These are phyloP conservation scores for Eulemur rubriventer DNA, from an alignment of 2,797 vertebrate genomes.

Conservation along the genomic window DNA sequence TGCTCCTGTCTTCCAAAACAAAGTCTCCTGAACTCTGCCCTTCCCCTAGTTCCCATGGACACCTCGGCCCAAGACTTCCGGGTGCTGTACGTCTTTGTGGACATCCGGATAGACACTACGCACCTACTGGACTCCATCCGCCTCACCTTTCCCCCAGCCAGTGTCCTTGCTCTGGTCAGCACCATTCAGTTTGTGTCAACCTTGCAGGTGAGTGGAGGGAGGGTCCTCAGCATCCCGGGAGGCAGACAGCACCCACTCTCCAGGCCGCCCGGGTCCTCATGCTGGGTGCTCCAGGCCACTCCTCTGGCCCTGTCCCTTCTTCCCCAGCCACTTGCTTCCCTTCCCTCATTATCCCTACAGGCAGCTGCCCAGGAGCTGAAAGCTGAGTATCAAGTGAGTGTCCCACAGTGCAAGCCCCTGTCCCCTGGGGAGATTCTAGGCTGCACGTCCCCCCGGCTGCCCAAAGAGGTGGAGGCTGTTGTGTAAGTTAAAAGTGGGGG, in stretches of 20 bases:
- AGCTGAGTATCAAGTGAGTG: slow-evolving; percentile 90
- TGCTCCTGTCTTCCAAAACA: neutral
- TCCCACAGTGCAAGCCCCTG: slow-evolving; percentile 97
- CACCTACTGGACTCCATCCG: slow-evolving; percentile 96
- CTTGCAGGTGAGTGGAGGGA: slow-evolving; percentile 90
- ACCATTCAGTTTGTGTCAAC: slow-evolving; percentile 98
- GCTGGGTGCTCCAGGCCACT: neutral
- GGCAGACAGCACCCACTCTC: neutral
- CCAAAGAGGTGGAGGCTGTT: slow-evolving; percentile 89
- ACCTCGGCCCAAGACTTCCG: slow-evolving; percentile 90
- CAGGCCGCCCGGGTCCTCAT: slow-evolving; percentile 65
- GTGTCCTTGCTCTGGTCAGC: slow-evolving; percentile 95
- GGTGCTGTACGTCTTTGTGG: slow-evolving; percentile 98
- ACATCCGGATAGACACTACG: slow-evolving; percentile 95
- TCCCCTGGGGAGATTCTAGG: slow-evolving; percentile 98
- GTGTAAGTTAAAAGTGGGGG: slow-evolving; percentile 89
- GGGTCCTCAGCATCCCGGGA: accelerated
- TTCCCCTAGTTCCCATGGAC: slow-evolving; percentile 93
- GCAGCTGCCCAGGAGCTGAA: slow-evolving; percentile 87
- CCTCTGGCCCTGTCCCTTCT: neutral
- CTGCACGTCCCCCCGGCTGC: slow-evolving; percentile 93
- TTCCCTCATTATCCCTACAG: slow-evolving; percentile 68
- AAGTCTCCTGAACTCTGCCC: slow-evolving; percentile 54
- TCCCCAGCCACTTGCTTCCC: neutral
- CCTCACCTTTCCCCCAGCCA: slow-evolving; percentile 91